A percentile compares a stretch with the other conserved stretches of the same genome.
These are phyloP conservation scores for Aldrovandia affinis DNA, from an alignment of 2,797 vertebrate species.

Conservation along the genomic window DNA sequence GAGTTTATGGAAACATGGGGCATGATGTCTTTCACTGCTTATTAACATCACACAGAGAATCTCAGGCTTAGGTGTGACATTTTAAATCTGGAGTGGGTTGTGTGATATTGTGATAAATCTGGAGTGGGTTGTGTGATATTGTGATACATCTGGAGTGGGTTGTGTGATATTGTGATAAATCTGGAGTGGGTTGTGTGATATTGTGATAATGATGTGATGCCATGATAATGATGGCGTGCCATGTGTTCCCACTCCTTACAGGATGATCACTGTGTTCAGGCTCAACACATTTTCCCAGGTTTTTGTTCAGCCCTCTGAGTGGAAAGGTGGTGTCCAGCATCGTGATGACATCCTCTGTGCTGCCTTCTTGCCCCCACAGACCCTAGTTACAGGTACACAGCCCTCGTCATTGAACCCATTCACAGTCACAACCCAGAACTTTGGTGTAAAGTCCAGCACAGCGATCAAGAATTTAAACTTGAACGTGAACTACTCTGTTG, in stretches of 20 bases:
- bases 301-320: slow-evolving; percentile 72
- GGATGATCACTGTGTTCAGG: slow-evolving; percentile 76
- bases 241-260: slow-evolving; percentile 44
- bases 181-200: not conserved
- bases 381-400: slow-evolving; percentile 71
- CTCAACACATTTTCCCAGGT: slow-evolving; percentile 63
- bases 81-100: not conserved
- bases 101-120: not conserved
- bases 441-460: no score
- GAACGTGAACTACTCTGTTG: not conserved
- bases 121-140: not conserved
- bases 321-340: slow-evolving; percentile 70
- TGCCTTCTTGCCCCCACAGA: slow-evolving; percentile 72
- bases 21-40: not conserved
- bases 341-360: slow-evolving; percentile 61
- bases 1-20: not conserved
- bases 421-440: not conserved
- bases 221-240: not conserved
- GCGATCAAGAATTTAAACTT: not conserved
- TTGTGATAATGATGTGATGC: not conserved
- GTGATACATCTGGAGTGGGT: not conserved
- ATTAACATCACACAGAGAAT: not conserved
- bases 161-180: not conserved
- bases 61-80: not conserved
- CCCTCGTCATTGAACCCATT: not conserved